Percentiles rank a stretch among this genome's conserved stretches.
These are phyloP conservation scores for Sarcophaga bullata DNA, from an alignment of 1,140 invertebrate species.

Conservation along the genomic window DNA sequence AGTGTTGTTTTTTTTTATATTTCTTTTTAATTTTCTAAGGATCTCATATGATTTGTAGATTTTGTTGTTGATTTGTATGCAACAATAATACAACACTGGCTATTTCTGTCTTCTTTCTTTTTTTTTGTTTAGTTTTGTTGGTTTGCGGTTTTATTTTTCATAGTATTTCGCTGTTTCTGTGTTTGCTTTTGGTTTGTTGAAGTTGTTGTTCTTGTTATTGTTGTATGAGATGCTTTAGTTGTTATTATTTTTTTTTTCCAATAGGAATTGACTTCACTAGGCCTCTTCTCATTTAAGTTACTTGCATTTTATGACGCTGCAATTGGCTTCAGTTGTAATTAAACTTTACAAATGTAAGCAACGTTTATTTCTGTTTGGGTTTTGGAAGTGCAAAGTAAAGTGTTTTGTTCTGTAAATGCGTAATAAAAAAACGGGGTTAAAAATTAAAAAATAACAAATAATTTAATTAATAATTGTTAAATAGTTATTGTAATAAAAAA, in stretches of 20 bases:
- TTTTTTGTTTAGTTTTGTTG: neutral
- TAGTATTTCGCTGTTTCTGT: slow-evolving; percentile 3
- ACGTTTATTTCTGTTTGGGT: neutral
- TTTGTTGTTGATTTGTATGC: no score
- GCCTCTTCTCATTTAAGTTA: slow-evolving; percentile 33
- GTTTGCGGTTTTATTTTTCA: neutral
- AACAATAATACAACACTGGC: no score
- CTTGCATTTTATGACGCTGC: slow-evolving; percentile 22
- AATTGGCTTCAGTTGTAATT: slow-evolving; percentile 37
- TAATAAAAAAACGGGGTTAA: neutral
- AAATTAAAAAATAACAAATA: neutral
- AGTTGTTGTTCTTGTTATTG: no score
- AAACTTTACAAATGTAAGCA: slow-evolving; percentile 33
- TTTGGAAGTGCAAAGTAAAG: neutral
- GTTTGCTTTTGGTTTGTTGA: neutral
- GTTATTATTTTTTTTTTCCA: neutral
- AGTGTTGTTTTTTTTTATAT: no score
- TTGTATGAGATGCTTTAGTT: neutral
- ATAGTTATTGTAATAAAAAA: no score
- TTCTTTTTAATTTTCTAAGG: no score
- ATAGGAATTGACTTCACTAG: slow-evolving; percentile 6
- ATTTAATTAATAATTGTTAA: no score
- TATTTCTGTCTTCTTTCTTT: no score
- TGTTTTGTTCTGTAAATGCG: neutral
- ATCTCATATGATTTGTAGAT: no score